Evolutionary conservation across 2,888 invertebrate genomes (phyloP), one percentile per base, ranked within the genome.

Genomic region (Corbicula japonica): DNA sequence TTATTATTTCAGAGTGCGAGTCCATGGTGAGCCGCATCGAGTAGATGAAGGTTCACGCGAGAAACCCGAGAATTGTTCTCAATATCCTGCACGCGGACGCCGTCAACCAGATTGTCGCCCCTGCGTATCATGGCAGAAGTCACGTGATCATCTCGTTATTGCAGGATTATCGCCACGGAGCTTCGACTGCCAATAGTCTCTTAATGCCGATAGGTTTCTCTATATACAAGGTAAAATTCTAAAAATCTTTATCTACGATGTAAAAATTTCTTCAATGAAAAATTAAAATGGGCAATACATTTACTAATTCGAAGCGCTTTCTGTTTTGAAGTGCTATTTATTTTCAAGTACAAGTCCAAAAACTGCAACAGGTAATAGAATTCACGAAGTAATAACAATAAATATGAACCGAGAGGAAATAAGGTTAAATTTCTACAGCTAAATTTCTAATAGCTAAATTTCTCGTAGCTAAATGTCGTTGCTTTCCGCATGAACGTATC

Each of bases 111-210:
- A 78, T 87, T 50, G 79, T 88, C 30, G 86, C 88, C 8, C 79
- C 86, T 6, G 79, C 82, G 8, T 83, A 85, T 60, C 88, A 86
- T 12, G 89, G 88, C 1, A 91, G 88, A 77, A 86, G 89, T 66
- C 92, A 92, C 84, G 86, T 91, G 74, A 78, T 92, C 15, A 84
- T 92, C 15, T 91, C 91, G 15, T 75, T 92, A n/a, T 62, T 91
- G 34, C 92, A 92, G 76, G 91, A 92, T 76, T 92, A 91, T 80
- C 83, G 91, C 5, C 88, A 89, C 30, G 89, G 91, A 10, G 80
- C 88, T 8, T 68, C 81, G 15, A 88, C 89, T 0, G 87, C 87
- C 52, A 90, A 90, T 72, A 88, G 87, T 44, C 78, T 92, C 28
- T 78, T 90, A 0, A 87, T 91, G 4, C 87, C 87, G 6, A 88